phyloP scores from a whole-genome alignment of 2,797 vertebrate species.

The Darevskia mixta region DNA sequence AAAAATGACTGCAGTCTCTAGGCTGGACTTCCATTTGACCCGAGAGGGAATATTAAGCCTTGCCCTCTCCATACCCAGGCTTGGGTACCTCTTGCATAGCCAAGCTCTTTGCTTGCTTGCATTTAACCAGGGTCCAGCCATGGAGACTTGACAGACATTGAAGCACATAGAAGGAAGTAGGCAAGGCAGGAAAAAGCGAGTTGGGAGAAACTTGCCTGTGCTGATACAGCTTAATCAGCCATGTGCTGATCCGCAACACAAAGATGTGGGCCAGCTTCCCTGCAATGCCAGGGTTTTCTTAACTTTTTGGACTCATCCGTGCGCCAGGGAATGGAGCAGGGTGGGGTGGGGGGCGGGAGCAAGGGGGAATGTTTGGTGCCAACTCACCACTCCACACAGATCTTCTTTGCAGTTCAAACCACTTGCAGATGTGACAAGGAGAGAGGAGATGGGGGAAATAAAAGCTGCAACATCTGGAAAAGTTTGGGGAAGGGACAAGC shows the following conservation, averaged over 20 bases:
- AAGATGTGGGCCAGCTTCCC: not conserved
- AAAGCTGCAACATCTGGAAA: slow-evolving; percentile 18
- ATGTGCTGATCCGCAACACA: not conserved
- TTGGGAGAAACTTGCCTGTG: not conserved
- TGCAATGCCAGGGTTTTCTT: slow-evolving; percentile 15
- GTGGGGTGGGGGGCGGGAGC: too few species aligned
- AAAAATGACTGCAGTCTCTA: not conserved
- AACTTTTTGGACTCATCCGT: slow-evolving; percentile 9
- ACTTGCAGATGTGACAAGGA: slow-evolving; percentile 25
- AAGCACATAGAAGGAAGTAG: not conserved
- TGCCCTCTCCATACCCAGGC: not conserved
- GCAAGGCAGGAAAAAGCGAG: not conserved
- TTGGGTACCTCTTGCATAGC: not conserved
- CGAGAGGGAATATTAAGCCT: not conserved
- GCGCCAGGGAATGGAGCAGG: not conserved
- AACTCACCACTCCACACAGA: not conserved
- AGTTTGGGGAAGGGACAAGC: not conserved
- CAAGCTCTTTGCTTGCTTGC: not conserved
- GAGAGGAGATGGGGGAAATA: not conserved
- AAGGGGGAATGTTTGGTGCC: not conserved
- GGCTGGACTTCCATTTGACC: not conserved
- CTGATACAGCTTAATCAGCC: not conserved
- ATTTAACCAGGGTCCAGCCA: not conserved
- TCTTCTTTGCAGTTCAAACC: slow-evolving; percentile 21
- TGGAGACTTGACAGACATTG: not conserved